Evolutionary conservation across 2,797 vertebrate species (phyloP).

Genomic region (Sebastes vulpes): DNA sequence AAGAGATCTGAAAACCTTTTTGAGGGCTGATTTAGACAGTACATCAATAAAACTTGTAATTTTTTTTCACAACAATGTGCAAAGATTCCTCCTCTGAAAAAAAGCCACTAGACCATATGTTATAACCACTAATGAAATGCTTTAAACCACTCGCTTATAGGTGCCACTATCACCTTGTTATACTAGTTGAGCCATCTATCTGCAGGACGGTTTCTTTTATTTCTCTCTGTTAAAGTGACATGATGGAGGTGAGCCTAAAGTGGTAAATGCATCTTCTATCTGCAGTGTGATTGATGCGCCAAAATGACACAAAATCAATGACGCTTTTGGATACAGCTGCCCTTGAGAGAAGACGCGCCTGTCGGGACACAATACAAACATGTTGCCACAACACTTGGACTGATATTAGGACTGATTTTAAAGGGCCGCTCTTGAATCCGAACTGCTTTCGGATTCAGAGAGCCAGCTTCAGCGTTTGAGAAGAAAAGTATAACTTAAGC

Average conservation of each 20-base stretch:
- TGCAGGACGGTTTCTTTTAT: neutral
- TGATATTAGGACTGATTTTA: neutral
- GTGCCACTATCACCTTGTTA: neutral
- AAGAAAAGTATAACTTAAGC: neutral
- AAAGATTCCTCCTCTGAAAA: neutral
- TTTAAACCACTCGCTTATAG: neutral
- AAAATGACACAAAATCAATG: neutral
- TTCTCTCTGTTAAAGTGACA: neutral
- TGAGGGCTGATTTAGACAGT: neutral
- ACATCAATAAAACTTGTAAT: neutral
- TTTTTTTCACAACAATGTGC: neutral
- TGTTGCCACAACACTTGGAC: neutral
- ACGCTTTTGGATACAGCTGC: neutral
- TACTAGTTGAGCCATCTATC: neutral
- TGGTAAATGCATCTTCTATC: neutral
- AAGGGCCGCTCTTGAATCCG: neutral
- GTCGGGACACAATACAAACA: neutral
- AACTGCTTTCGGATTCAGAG: neutral
- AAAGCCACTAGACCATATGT: neutral
- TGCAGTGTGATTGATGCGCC: neutral
- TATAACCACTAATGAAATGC: neutral
- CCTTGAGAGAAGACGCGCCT: neutral
- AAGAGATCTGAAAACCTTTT: neutral
- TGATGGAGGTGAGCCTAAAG: neutral
- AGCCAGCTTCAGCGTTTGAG: neutral